Base-by-base conservation (phyloP, 2,888 invertebrate species). In the Agrotis ipsilon region DNA sequence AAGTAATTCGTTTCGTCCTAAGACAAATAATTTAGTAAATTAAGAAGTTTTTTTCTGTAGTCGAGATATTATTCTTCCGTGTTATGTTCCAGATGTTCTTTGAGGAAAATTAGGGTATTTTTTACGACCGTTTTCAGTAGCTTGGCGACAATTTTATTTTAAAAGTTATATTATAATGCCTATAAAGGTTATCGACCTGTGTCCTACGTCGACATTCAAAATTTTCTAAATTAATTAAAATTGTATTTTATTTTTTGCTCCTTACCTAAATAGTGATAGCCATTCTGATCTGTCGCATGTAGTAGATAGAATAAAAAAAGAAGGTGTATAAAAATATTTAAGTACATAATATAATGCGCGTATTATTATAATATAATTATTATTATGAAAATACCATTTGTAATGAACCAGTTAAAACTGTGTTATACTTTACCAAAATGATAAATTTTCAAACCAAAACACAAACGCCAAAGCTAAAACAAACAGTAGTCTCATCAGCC, bases 21-120 rank as follows among this genome's bases (percentile, higher is more conserved):
- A 32, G 54, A 60, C 68, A 78, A 77, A 74, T 72, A 59, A 71
- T 72, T 63, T 32, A 61, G 49, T 64, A 59, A 80, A 79, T 75
- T 72, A 75, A 55, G 65, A 61, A 27, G 24, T 14, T 19, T 73
- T 60, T 57, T 52, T 70, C 57, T 7, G 55, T 49, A 59, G 24
- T 18, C 32, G 21, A 57, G 6, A 46, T 39, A 39, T 39, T 39
- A 39, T 39, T 19, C 14, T 27, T 59, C 61, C 24, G 5, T 43
- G 13, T 46, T 49, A 19, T 39, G 21, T 45, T 39, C 1, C n/a
- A 58, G 68, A 58, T 11, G 19, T 49, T 67, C n/a, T 39, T 24
- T 9, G 9, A 46, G 52, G 59, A 19, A 16, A 24, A 57, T 45
- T 0, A 3, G 3, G 45, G 16, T 19, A 9, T 13, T 51, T 57